Conservation (phyloP, 2,797 vertebrate genomes). For the Danio kyathit region DNA sequence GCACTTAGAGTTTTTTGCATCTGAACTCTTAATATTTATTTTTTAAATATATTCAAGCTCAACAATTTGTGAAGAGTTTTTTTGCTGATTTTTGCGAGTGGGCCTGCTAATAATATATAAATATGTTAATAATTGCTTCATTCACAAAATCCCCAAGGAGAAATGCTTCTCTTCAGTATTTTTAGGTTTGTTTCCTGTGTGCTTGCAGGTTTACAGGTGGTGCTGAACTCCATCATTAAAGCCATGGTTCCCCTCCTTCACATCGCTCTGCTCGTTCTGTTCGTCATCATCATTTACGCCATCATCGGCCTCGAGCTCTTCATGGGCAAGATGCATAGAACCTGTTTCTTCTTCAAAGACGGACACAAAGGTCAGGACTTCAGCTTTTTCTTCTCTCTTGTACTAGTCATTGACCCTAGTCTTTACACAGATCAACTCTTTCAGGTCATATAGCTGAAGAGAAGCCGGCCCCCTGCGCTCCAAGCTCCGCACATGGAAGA, state of each 20-base stretch:
- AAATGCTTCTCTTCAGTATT: not conserved
- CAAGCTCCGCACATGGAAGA: constrained; percentile 86
- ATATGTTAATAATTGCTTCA: not conserved
- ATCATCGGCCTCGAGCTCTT: constrained; percentile 99
- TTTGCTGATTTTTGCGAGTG: too few relatives aligned
- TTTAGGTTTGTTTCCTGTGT: not conserved
- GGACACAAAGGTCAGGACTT: constrained; percentile 76
- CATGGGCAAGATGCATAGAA: constrained; percentile 99
- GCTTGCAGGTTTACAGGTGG: constrained; percentile 91
- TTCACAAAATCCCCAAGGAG: not conserved
- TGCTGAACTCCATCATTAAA: constrained; percentile 99
- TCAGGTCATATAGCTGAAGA: constrained; percentile 87
- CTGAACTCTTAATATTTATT: too few relatives aligned
- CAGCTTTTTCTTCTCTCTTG: not conserved
- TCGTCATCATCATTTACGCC: constrained; percentile 99
- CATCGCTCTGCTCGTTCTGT: constrained; percentile 97
- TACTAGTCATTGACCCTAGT: not conserved
- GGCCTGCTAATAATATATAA: too few relatives aligned
- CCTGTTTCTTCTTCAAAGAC: constrained; percentile 83
- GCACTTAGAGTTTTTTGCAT: too few relatives aligned
- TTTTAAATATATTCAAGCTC: too few relatives aligned
- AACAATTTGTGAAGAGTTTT: too few relatives aligned
- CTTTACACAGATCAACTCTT: not conserved
- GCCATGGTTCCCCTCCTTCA: constrained; percentile 99
- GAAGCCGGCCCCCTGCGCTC: constrained; percentile 92